These are phyloP conservation scores for Semnornis frantzii DNA, from an alignment of 2,113 vertebrate genomes.

Conservation along the genomic window DNA sequence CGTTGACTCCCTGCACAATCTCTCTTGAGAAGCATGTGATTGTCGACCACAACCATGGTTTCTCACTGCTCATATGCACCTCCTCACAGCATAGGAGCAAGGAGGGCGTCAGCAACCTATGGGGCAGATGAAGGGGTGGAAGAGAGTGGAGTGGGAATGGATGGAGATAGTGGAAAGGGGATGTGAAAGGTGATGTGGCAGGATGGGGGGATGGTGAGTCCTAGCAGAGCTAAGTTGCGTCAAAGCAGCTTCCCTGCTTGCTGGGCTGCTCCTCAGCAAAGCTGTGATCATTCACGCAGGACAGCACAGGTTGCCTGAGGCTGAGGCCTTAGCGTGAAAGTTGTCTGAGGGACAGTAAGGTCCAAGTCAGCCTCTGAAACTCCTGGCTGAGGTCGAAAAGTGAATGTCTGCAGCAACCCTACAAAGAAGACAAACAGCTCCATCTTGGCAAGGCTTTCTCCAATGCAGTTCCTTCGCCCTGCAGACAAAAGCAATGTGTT, in stretches of 20 bases:
- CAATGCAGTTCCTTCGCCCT: slow-evolving; percentile 77
- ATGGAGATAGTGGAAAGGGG: not conserved
- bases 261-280: not conserved
- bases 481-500: not conserved
- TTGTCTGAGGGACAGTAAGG: slow-evolving; percentile 46
- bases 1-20: not conserved
- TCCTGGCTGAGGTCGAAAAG: slow-evolving; percentile 67
- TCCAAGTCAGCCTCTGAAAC: slow-evolving; percentile 61
- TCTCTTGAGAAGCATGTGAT: not conserved
- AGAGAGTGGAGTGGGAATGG: not conserved
- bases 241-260: not conserved
- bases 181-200: not conserved
- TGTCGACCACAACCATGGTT: not conserved
- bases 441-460: slow-evolving; percentile 76
- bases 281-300: slow-evolving; percentile 17
- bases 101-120: not conserved
- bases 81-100: not conserved
- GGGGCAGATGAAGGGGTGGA: not conserved
- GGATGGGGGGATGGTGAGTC: not conserved
- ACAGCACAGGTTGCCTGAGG: slow-evolving; percentile 68
- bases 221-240: not conserved
- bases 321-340: slow-evolving; percentile 75
- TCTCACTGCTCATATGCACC: not conserved
- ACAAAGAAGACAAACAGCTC: slow-evolving; percentile 78
- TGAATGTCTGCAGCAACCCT: slow-evolving; percentile 71